These are phyloP conservation scores for Netelia fuscicornis DNA, from an alignment of 2,888 invertebrate species.

Conservation along the genomic window DNA sequence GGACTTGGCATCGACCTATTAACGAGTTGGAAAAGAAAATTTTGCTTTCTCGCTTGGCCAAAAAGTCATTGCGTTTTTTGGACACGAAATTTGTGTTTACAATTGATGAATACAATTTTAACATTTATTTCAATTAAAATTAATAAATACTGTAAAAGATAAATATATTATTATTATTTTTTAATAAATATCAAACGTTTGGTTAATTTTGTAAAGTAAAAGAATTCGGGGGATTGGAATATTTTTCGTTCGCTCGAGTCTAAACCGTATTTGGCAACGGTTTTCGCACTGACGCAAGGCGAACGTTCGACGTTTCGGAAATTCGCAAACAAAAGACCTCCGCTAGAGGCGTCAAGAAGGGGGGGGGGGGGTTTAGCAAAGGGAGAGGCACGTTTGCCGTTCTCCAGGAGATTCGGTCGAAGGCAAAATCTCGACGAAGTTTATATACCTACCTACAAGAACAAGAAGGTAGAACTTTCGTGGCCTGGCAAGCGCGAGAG, in stretches of 20 bases:
- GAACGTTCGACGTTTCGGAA: conserved; percentile 37
- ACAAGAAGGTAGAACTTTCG: conserved; percentile 59
- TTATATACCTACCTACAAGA: background rate
- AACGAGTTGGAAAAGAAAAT: conserved; percentile 28
- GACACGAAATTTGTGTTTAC: no score
- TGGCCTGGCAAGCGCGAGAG: conserved; percentile 24
- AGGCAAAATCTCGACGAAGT: conserved; percentile 55
- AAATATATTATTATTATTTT: no score
- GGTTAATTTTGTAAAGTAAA: no score
- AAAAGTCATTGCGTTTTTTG: no score
- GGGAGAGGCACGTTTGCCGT: conserved; percentile 9
- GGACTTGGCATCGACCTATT: conserved; percentile 29
- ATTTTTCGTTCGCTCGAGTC: background rate
- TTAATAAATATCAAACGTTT: no score
- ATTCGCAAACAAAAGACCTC: conserved; percentile 57
- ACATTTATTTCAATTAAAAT: no score
- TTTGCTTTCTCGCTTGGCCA: background rate
- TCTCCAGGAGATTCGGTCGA: conserved; percentile 37
- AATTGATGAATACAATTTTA: no score
- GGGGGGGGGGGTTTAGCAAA: background rate
- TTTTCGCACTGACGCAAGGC: conserved; percentile 36
- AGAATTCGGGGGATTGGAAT: no score
- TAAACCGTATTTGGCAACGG: conserved; percentile 13
- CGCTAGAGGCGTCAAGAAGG: conserved; percentile 9
- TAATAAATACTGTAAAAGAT: no score